A percentile compares a stretch with the other conserved stretches of the same genome.
Evolutionary conservation across 2,888 invertebrate species (phyloP).

Genomic region (Tachina fera): DNA sequence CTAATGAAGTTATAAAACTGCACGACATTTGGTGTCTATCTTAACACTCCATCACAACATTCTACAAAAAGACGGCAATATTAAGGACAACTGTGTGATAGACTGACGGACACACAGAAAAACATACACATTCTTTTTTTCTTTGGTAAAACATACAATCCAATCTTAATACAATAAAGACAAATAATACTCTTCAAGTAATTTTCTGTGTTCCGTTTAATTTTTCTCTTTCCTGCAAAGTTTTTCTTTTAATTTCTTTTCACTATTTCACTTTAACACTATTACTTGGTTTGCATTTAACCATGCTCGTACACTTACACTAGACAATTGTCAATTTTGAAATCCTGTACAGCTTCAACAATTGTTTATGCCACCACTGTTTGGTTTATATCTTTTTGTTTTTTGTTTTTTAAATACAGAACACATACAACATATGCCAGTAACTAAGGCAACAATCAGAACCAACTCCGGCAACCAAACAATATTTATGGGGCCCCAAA

Average conservation of each 20-base stretch:
- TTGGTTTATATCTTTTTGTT: background rate
- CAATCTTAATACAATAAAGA: slow-evolving; percentile 42
- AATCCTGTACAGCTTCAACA: slow-evolving; percentile 61
- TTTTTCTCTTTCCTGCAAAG: background rate
- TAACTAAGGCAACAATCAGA: slow-evolving; percentile 34
- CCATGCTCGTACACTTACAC: slow-evolving; percentile 18
- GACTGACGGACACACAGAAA: no score
- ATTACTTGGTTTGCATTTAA: slow-evolving; percentile 22
- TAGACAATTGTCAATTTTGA: slow-evolving; percentile 61
- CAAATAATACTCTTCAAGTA: slow-evolving; percentile 48
- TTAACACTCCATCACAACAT: slow-evolving; percentile 69
- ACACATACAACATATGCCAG: slow-evolving; percentile 28
- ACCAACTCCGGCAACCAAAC: slow-evolving; percentile 43
- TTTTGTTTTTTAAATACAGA: background rate
- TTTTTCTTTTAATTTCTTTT: slow-evolving; percentile 51
- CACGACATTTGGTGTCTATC: slow-evolving; percentile 79
- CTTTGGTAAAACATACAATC: slow-evolving; percentile 36
- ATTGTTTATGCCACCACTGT: slow-evolving; percentile 52
- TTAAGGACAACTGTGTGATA: slow-evolving; percentile 58
- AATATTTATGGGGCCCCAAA: slow-evolving; percentile 50
- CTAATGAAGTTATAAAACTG: slow-evolving; percentile 83
- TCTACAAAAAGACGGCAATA: slow-evolving; percentile 62
- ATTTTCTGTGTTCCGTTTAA: slow-evolving; percentile 59
- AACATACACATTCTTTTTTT: no score
- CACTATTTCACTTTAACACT: slow-evolving; percentile 66